These are phyloP conservation scores for Champsocephalus gunnari DNA, from an alignment of 2,797 vertebrate species.

Conservation along the genomic window DNA sequence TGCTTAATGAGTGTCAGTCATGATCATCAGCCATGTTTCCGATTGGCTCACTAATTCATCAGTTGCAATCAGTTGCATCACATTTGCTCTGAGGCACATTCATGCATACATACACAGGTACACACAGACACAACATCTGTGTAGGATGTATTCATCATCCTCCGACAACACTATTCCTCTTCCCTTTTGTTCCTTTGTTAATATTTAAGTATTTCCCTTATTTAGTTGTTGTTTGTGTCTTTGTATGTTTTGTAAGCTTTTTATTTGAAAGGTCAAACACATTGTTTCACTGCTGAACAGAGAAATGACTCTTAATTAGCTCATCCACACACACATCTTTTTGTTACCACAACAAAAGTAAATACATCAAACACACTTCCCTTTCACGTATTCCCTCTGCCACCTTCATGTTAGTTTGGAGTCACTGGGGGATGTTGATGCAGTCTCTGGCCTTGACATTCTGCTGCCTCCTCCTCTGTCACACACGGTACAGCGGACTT, in stretches of 20 bases:
- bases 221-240: background rate
- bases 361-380: constrained; percentile 87
- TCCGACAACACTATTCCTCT: background rate
- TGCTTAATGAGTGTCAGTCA: constrained; percentile 47
- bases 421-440: constrained; percentile 63
- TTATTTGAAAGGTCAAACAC: background rate
- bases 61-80: constrained; percentile 75
- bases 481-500: constrained; percentile 57
- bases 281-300: background rate
- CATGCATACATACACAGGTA: constrained; percentile 30
- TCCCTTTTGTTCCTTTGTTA: background rate
- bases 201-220: background rate
- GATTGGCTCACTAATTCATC: constrained; percentile 41
- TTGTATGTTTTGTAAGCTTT: background rate
- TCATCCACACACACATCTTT: constrained; percentile 90
- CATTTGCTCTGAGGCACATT: constrained; percentile 40
- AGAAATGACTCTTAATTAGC: constrained; percentile 84
- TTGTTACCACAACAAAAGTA: constrained; percentile 88
- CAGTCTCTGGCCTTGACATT: constrained; percentile 62
- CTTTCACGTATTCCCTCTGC: constrained; percentile 30
- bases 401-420: constrained; percentile 53
- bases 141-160: constrained; percentile 20
- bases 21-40: constrained; percentile 19
- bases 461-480: constrained; percentile 49
- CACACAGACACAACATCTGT: constrained; percentile 15